phyloP scores from a whole-genome alignment of 2,113 vertebrate species.

The Jacana jacana region DNA sequence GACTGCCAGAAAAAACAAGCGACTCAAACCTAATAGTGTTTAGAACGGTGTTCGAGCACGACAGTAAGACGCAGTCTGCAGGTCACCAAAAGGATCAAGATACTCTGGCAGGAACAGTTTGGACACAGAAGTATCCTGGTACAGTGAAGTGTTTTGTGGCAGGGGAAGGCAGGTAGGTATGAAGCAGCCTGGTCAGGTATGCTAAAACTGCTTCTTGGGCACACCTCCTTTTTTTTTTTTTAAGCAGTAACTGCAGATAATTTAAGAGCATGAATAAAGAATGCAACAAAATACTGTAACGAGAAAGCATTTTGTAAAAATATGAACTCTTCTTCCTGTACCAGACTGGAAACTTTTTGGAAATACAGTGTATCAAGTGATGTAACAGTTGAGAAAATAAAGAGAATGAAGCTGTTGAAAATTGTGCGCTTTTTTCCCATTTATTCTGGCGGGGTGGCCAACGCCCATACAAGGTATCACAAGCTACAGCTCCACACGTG shows the following conservation, averaged over 20 bases:
- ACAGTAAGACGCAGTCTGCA: background rate
- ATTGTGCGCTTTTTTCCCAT: background rate
- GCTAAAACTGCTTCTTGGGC: background rate
- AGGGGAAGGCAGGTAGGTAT: background rate
- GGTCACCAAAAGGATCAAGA: background rate
- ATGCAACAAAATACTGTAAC: background rate
- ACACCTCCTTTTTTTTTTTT: background rate
- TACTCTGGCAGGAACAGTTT: background rate
- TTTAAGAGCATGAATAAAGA: slow-evolving; percentile 10
- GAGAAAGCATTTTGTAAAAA: background rate
- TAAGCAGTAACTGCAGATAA: background rate
- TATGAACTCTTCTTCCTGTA: background rate
- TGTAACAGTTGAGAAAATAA: slow-evolving; percentile 34
- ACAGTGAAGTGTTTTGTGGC: background rate
- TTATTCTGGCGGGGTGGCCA: slow-evolving; percentile 4
- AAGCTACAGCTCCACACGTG: background rate
- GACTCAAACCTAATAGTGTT: background rate
- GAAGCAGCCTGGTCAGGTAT: background rate
- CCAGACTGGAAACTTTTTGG: background rate
- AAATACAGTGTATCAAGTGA: background rate
- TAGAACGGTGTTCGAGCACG: background rate
- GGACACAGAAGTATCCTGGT: background rate
- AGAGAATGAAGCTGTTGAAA: slow-evolving; percentile 31
- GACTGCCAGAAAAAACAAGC: background rate
- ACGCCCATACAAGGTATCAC: background rate